Evolutionary conservation across 2,888 invertebrate species (phyloP).

Genomic region (Hecatera dysodea): DNA sequence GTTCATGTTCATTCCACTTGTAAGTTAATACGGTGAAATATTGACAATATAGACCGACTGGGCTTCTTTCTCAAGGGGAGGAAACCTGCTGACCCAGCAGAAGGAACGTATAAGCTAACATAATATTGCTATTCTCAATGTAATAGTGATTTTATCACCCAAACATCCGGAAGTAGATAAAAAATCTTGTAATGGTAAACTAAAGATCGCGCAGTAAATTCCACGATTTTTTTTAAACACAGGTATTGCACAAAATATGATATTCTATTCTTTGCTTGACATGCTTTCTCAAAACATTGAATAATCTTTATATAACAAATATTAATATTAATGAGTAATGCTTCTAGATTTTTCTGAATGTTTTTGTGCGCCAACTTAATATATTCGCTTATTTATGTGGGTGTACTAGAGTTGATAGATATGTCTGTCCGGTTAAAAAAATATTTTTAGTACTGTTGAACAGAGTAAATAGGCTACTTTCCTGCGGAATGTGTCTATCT

Average conservation of each 20-base stretch:
- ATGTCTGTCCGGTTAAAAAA: neutral
- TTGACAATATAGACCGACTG: too few species aligned
- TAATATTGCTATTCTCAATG: too few species aligned
- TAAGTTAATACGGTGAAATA: too few species aligned
- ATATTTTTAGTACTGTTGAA: neutral
- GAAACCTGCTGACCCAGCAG: too few species aligned
- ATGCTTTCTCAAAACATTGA: slow-evolving; percentile 47
- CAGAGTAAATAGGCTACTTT: too few species aligned
- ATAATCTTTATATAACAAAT: slow-evolving; percentile 45
- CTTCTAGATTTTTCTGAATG: neutral
- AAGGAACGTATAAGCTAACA: too few species aligned
- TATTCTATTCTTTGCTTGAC: neutral
- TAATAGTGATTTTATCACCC: too few species aligned
- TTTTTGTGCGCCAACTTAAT: neutral
- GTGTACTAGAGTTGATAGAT: neutral
- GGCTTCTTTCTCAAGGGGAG: too few species aligned
- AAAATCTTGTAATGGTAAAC: neutral
- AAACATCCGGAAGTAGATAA: neutral
- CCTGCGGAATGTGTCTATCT: too few species aligned
- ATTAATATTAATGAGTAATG: slow-evolving; percentile 33
- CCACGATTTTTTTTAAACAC: neutral
- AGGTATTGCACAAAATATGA: neutral
- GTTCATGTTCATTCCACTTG: too few species aligned
- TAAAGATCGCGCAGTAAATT: neutral
- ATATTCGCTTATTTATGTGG: slow-evolving; percentile 3